Conservation (phyloP, 1,140 invertebrate genomes). For the Orchesella cincta region DNA sequence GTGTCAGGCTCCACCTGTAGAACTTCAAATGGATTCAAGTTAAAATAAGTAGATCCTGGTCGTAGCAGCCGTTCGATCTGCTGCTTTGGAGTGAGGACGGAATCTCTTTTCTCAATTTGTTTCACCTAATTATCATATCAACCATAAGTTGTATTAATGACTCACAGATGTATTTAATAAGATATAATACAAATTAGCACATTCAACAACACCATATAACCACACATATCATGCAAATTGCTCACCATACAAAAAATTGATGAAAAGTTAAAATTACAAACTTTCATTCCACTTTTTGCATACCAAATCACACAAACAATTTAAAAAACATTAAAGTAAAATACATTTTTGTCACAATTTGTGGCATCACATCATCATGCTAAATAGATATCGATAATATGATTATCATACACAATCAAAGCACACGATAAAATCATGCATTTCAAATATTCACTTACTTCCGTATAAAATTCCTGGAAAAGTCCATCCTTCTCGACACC, state of each 20-base stretch:
- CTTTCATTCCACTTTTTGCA: too few relatives aligned
- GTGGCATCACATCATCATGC: not conserved
- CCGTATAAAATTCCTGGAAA: slow-evolving; percentile 47
- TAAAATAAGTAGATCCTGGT: slow-evolving; percentile 93
- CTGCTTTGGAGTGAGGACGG: slow-evolving; percentile 87
- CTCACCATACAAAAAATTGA: too few relatives aligned
- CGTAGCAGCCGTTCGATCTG: slow-evolving; percentile 90
- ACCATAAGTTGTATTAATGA: too few relatives aligned
- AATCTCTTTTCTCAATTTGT: slow-evolving; percentile 89
- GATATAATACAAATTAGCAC: not conserved
- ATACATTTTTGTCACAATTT: not conserved
- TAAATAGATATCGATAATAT: too few relatives aligned
- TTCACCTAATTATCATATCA: slow-evolving; percentile 81
- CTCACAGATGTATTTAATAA: too few relatives aligned
- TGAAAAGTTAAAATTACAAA: too few relatives aligned
- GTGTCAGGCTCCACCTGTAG: slow-evolving; percentile 90
- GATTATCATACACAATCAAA: too few relatives aligned
- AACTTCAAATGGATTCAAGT: slow-evolving; percentile 94
- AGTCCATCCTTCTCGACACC: slow-evolving; percentile 32
- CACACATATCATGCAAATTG: too few relatives aligned
- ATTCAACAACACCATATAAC: too few relatives aligned
- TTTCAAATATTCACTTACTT: slow-evolving; percentile 43
- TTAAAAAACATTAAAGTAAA: too few relatives aligned
- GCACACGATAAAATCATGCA: too few relatives aligned
- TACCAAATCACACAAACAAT: too few relatives aligned